Base-by-base conservation (phyloP, 2,888 invertebrate species). In the Eupithecia dodoneata region DNA sequence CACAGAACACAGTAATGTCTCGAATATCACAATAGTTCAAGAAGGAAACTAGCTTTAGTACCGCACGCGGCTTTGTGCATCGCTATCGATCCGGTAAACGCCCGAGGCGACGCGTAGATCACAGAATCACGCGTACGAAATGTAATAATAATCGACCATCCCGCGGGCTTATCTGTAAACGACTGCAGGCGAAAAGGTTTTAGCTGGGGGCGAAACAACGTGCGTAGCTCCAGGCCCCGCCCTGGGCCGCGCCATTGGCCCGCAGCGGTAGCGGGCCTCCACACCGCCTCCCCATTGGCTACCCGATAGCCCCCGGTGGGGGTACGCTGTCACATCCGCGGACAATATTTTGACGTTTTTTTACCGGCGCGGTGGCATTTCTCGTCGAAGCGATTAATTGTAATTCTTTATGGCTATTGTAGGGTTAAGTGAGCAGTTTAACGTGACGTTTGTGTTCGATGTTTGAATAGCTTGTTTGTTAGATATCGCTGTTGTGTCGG, bases 121-220 rank as follows among this genome's bases (percentile, higher is more conserved):
- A 91, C 92, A 91, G 90, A 91, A 91, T 93, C 94, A 91, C 92
- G 90, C 91, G 91, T 92, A 90, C 86, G 86, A 88, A 91, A 93
- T 91, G 91, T 93, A 94, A 94, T 94, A 94, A 94, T 94, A 94
- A 91, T 91, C 94, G 94, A 93, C 95, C 94, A 94, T 95, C 94
- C 95, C 93, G 91, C 89, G 90, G 95, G 94, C 94, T 94, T 95
- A 95, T 95, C 95, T 91, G 92, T 91, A 94, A 93, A 95, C 94
- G 94, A 95, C 95, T 95, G 94, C 90, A 94, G 95, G 95, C 94
- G 91, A 94, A 94, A 94, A 94, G 92, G 91, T 92, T 94, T 94
- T 94, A 87, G 94, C 94, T 94, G 93, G 94, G 94, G 94, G 94
- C 94, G 93, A 95, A 94, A 92, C 92, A 88, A 87, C 87, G 90